These are phyloP conservation scores for Gadopsis marmoratus DNA, from an alignment of 2,797 vertebrate genomes.

Conservation along the genomic window DNA sequence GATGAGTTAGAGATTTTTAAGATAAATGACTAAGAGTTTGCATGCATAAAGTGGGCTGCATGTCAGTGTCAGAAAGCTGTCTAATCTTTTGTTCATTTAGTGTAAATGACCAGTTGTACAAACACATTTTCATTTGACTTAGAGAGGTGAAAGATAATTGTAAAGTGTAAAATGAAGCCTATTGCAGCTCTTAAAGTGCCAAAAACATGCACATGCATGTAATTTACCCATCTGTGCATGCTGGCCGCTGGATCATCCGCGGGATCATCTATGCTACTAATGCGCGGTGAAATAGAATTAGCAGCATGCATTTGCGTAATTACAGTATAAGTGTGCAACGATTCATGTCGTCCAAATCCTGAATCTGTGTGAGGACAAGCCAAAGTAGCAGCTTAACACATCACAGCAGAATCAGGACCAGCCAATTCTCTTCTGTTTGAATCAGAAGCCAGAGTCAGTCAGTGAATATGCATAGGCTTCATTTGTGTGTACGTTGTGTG, in stretches of 20 bases:
- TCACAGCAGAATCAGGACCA: constrained; percentile 12
- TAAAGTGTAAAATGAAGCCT: background rate
- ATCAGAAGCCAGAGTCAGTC: constrained; percentile 16
- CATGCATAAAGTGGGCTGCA: background rate
- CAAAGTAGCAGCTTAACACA: constrained; percentile 56
- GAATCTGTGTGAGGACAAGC: constrained; percentile 56
- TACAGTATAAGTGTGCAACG: constrained; percentile 53
- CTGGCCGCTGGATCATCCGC: constrained; percentile 44
- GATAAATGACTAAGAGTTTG: background rate
- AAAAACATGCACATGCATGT: background rate
- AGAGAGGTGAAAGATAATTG: background rate
- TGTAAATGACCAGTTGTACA: background rate
- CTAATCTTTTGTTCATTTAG: background rate
- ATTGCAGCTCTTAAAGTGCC: background rate
- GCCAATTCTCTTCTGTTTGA: constrained; percentile 34
- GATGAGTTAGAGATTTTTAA: background rate
- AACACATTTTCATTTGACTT: background rate
- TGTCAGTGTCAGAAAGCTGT: background rate
- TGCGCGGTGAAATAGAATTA: constrained; percentile 48
- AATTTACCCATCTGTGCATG: constrained; percentile 49
- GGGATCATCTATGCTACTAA: constrained; percentile 37
- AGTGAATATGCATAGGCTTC: constrained; percentile 17
- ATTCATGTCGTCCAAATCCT: constrained; percentile 64
- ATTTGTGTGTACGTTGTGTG: background rate
- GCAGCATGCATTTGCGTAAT: constrained; percentile 61